Conservation (phyloP, 2,113 vertebrate species). For the Spea multiplicata region DNA sequence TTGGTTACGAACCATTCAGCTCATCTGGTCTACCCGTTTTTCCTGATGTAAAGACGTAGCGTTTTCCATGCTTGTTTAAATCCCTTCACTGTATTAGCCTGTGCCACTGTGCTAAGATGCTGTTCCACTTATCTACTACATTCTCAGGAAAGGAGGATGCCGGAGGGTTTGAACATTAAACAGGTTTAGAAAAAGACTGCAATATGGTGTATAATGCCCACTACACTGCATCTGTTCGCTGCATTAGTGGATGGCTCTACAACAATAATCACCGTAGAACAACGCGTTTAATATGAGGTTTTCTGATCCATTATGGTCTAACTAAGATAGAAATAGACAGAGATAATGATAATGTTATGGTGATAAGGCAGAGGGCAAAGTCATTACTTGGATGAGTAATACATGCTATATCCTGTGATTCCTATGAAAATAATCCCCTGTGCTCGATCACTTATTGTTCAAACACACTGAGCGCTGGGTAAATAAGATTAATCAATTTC, state of each 20-base stretch:
- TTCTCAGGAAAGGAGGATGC: too few species aligned
- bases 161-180: too few species aligned
- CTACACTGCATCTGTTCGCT: too few species aligned
- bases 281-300: constrained; percentile 5
- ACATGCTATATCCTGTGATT: background rate
- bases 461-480: background rate
- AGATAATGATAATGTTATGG: constrained; percentile 13
- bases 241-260: background rate
- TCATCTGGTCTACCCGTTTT: too few species aligned
- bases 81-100: too few species aligned
- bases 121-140: too few species aligned
- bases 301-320: background rate
- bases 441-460: background rate
- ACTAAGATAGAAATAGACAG: background rate
- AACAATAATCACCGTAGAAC: background rate
- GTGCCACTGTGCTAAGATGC: too few species aligned
- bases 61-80: too few species aligned
- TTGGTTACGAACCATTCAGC: too few species aligned
- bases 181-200: too few species aligned
- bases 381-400: constrained; percentile 11
- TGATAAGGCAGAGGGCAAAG: constrained; percentile 12
- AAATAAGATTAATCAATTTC: background rate
- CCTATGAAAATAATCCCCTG: background rate
- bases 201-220: too few species aligned
- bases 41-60: too few species aligned